phyloP scores from a whole-genome alignment of 2,888 invertebrate species.

The Maniola hyperantus region DNA sequence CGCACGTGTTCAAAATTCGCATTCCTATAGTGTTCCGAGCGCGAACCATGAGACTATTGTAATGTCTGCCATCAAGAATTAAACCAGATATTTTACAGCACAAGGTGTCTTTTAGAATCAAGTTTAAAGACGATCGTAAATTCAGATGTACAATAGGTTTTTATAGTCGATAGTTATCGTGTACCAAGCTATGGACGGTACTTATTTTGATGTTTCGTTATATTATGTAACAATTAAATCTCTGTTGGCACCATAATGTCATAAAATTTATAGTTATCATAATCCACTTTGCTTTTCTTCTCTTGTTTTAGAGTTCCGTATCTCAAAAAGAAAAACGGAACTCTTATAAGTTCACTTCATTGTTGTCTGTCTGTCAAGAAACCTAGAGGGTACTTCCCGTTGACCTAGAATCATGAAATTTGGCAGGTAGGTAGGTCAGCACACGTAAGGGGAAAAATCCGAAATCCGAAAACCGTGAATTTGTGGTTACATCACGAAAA shows the following conservation, averaged over 20 bases:
- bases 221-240: slow-evolving; percentile 45
- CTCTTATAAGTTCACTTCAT: too few species aligned
- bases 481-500: too few species aligned
- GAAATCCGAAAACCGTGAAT: too few species aligned
- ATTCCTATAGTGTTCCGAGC: slow-evolving; percentile 52
- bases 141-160: slow-evolving; percentile 55
- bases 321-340: too few species aligned
- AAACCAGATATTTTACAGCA: slow-evolving; percentile 47
- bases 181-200: slow-evolving; percentile 50
- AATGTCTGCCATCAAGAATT: slow-evolving; percentile 51
- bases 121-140: slow-evolving; percentile 48
- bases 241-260: slow-evolving; percentile 2
- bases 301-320: too few species aligned
- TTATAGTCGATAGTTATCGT: slow-evolving; percentile 32
- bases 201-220: slow-evolving; percentile 4
- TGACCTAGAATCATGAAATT: too few species aligned
- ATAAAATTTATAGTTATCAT: slow-evolving; percentile 11
- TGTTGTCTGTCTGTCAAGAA: too few species aligned
- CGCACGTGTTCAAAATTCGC: slow-evolving; percentile 79
- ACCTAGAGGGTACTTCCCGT: too few species aligned
- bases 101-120: slow-evolving; percentile 53
- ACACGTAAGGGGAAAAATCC: too few species aligned
- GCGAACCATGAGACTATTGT: slow-evolving; percentile 55
- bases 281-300: slow-evolving; percentile 7
- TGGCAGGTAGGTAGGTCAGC: too few species aligned